Conservation (phyloP, 2,113 vertebrate genomes). For the Nipponia nippon region DNA sequence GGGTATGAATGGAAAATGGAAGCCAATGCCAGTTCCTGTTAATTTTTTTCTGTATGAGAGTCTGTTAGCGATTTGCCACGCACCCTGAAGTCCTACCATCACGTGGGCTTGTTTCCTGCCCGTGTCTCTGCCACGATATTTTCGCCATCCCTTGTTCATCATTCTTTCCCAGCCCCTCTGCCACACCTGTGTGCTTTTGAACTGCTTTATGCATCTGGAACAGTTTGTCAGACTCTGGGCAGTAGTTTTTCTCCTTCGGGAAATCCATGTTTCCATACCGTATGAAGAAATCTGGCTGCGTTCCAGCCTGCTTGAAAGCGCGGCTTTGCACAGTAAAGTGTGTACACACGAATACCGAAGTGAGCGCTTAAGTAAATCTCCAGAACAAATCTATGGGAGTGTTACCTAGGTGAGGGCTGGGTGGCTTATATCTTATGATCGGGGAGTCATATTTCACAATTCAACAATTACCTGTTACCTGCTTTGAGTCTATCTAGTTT, state of each 20-base stretch:
- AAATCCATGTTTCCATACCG: neutral
- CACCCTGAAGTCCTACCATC: neutral
- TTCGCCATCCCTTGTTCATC: neutral
- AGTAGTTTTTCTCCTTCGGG: neutral
- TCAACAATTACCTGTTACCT: neutral
- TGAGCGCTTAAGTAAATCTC: neutral
- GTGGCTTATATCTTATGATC: neutral
- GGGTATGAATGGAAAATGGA: constrained; percentile 11
- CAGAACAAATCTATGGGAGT: neutral
- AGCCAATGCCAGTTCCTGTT: neutral
- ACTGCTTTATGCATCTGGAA: neutral
- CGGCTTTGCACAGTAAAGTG: neutral
- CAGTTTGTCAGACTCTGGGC: neutral
- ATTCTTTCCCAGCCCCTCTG: rapidly evolving
- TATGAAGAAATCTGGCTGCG: neutral
- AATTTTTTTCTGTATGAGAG: neutral
- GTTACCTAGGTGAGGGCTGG: neutral
- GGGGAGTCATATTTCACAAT: neutral
- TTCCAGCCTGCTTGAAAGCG: neutral
- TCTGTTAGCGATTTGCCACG: neutral
- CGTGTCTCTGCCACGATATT: neutral
- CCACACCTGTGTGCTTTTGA: neutral
- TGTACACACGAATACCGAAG: neutral
- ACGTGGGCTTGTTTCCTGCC: neutral
- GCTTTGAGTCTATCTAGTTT: neutral